Evolutionary conservation across 1,140 invertebrate genomes (phyloP).

Genomic region (Drosophila equinoxialis): DNA sequence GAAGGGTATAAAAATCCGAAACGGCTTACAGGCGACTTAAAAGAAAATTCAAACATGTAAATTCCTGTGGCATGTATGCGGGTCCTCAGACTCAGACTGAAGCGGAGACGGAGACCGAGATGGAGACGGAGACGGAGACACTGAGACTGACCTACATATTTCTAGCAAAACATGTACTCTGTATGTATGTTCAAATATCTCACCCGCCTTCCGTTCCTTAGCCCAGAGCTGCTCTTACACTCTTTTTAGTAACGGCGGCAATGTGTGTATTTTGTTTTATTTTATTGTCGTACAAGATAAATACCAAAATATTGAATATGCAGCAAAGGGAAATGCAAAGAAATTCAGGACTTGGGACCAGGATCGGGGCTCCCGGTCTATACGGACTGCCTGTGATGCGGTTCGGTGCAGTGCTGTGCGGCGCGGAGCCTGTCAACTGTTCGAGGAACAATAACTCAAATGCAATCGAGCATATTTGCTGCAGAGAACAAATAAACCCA

Average conservation of each 20-base stretch:
- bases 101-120: neutral
- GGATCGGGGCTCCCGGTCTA: neutral
- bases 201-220: neutral
- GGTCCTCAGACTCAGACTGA: conserved; percentile 31
- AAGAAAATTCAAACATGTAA: conserved; percentile 64
- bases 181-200: neutral
- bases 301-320: conserved; percentile 79
- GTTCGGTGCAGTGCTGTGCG: neutral
- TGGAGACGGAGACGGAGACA: neutral
- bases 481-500: conserved; percentile 64
- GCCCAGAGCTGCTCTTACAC: too few species aligned
- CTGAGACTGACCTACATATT: conserved; percentile 54
- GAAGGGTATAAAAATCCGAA: conserved; percentile 21
- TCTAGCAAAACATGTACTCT: neutral
- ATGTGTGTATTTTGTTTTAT: conserved; percentile 67
- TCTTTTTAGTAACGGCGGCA: neutral
- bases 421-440: conserved; percentile 50
- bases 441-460: conserved; percentile 74
- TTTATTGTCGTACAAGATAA: conserved; percentile 81
- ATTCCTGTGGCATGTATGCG: conserved; percentile 63
- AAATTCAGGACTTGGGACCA: conserved; percentile 32
- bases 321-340: conserved; percentile 32
- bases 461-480: conserved; percentile 77
- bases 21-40: conserved; percentile 56
- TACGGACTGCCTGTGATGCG: conserved; percentile 4